phyloP scores from a whole-genome alignment of 2,113 vertebrate species.

The Vidua macroura region DNA sequence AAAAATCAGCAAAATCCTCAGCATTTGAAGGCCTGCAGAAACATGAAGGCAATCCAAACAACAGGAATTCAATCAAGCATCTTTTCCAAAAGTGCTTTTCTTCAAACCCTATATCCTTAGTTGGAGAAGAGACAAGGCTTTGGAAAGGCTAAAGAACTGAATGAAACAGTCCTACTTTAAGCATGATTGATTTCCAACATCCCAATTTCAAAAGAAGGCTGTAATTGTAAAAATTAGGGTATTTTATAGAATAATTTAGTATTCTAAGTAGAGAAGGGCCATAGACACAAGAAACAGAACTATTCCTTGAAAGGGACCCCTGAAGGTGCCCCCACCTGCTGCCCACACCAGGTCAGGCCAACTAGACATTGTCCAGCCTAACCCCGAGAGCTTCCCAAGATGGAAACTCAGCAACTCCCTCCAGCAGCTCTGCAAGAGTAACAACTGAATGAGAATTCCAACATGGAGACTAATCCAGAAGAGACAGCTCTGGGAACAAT shows the following conservation, averaged over 20 bases:
- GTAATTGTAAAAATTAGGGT: rapidly evolving
- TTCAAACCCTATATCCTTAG: background rate
- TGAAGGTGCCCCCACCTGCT: background rate
- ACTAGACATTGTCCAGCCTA: background rate
- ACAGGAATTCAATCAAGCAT: background rate
- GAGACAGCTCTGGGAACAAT: background rate
- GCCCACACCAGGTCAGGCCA: background rate
- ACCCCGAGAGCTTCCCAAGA: background rate
- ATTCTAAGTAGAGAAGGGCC: background rate
- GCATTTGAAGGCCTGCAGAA: background rate
- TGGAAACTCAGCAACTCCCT: background rate
- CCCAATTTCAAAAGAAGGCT: background rate
- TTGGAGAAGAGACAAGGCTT: background rate
- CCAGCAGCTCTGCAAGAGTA: background rate
- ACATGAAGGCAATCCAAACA: background rate
- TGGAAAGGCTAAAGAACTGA: background rate
- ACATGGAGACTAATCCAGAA: background rate
- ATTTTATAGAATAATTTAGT: background rate
- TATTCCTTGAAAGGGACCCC: background rate
- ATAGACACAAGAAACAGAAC: background rate
- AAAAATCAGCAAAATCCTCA: background rate
- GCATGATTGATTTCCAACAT: background rate
- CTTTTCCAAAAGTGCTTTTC: background rate
- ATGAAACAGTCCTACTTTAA: background rate
- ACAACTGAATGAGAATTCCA: background rate